Evolutionary conservation across 2,888 invertebrate genomes (phyloP), one percentile per base, ranked within the genome.

Genomic region (Callyntrura guangdongensis): DNA sequence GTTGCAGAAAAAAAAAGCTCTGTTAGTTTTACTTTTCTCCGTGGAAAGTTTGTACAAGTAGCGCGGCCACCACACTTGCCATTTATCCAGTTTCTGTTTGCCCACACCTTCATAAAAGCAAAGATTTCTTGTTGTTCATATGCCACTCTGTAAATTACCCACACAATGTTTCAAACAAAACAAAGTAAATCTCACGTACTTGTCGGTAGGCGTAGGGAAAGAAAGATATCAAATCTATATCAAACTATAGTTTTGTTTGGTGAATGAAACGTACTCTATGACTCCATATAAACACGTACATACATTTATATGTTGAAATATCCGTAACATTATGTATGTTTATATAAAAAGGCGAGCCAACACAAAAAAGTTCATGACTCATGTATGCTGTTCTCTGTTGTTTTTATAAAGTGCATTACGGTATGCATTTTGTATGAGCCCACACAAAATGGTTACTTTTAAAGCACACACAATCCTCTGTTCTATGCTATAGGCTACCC

Each of bases 341-440:
- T 22, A 27, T 25, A 27, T 27, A 67, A 67, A 25, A 67, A 67
- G 27, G n/a, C 0, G n/a, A 69, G 36, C 4, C 6, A 12, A 67
- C 14, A 64, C 14, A 14, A 64, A 27, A 27, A 27, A 67, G 64
- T 5, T 27, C 5, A 3, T 67, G 22, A 12, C 36, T 45, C 36
- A 36, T 36, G 36, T 36, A 36, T 69, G n/a, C 11, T 36, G 14
- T 69, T 14, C 22, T 77, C 12, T 72, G n/a, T n/a, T 83, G 45
- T 64, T 83, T 67, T 69, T 84, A 36, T 6, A 47, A 64, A 56
- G 59, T 86, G 86, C 86, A 86, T 86, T 86, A 59, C 81, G 81
- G 77, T 67, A 90, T 90, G 90, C 81, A 90, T 90, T 90, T 90
- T 90, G 79, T 47, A 90, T 90, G 86, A 90, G 86, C 53, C 59